Conservation (phyloP, 2,888 invertebrate genomes). For the Ptychoptera albimana region DNA sequence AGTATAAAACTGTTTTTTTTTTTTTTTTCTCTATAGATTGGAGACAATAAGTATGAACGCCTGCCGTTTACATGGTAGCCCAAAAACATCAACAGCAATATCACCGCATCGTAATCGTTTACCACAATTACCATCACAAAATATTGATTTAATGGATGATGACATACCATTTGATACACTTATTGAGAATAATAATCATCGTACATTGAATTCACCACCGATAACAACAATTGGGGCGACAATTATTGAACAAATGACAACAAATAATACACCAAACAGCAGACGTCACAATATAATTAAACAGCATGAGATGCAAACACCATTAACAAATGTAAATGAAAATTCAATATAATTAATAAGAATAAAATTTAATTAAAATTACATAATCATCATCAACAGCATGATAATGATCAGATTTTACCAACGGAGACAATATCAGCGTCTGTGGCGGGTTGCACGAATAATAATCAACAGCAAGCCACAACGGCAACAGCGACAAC, state of each 20-base stretch:
- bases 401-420: conserved; percentile 8
- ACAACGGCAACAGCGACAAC: conserved; percentile 24
- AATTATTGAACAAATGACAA: background rate
- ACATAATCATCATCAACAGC: conserved; percentile 28
- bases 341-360: no score
- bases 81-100: conserved; percentile 29
- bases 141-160: conserved; percentile 28
- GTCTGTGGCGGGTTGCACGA: conserved; percentile 10
- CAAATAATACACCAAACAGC: background rate
- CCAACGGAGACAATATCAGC: conserved; percentile 13
- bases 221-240: background rate
- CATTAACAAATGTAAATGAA: no score
- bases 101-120: conserved; percentile 27
- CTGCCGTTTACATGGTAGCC: conserved; percentile 29
- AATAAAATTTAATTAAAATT: conserved; percentile 5
- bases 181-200: conserved; percentile 5
- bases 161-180: conserved; percentile 10
- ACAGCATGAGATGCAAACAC: no score
- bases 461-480: conserved; percentile 10
- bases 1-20: conserved; percentile 1
- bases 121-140: conserved; percentile 18
- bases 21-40: conserved; percentile 6
- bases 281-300: background rate
- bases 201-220: conserved; percentile 5
- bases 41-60: conserved; percentile 12